Evolutionary conservation across 2,113 vertebrate genomes (phyloP), one percentile per base, ranked within the genome.

Genomic region (Chionodraco myersi): DNA sequence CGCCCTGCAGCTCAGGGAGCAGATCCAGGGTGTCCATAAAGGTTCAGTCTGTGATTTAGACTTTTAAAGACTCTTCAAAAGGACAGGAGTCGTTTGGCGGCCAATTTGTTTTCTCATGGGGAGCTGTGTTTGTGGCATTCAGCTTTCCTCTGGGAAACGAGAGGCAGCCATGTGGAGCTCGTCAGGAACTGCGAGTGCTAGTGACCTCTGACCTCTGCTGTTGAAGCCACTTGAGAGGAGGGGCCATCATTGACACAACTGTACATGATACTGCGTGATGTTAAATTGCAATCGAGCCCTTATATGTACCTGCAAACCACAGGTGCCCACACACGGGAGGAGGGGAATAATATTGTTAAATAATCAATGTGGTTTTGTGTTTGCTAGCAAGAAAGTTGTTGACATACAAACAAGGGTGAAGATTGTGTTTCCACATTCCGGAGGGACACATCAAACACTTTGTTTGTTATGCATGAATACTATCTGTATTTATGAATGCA

Each of bases 91-190:
- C 85, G 88, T 36, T 86, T 73, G 79, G 75, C 44, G 63, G 82
- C 87, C 89, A 86, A 88, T 89, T 89, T 91, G 79, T 92, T 86
- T 90, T 73, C 89, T 81, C 85, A 48, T 56, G 90, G 87, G 89
- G 44, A 60, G 65, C 78, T 45, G 78, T 88, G 89, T 87, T 91
- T 89, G 88, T 87, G 79, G 84, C 72, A 54, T 72, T 79, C 41
- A 16, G 70, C 75, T 84, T 85, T 87, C 85, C 78, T 85, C 21
- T 1, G 73, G 82, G 85, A 89, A 91, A 89, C 80, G 71, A 80
- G 85, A 7, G 84, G 82, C 80, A 89, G 88, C 92, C 89, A 88
- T 84, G 85, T 74, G 72, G 45, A 74, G 79, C 88, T 81, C 82
- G 83, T 87, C 66, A 54, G 84, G 66, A 77, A 83, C 88, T 60